Evolutionary conservation across 2,113 vertebrate genomes (phyloP).

Genomic region (Perognathus longimembris): DNA sequence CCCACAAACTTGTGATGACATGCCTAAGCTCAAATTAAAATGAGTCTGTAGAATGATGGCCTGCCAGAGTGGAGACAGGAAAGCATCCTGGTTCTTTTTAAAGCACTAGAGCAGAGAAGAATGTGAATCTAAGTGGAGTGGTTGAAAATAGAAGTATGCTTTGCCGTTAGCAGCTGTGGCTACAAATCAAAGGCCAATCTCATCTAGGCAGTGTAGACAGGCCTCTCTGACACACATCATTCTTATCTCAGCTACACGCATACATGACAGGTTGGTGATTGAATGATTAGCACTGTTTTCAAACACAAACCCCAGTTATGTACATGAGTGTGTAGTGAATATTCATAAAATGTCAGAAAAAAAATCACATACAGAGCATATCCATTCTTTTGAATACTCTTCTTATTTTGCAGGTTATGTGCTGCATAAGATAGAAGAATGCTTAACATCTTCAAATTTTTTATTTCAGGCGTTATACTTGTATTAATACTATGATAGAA

Average conservation of each 20-base stretch:
- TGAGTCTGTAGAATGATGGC: constrained; percentile 48
- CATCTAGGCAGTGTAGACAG: constrained; percentile 57
- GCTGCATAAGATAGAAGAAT: not conserved
- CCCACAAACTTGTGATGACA: constrained; percentile 71
- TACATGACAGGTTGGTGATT: constrained; percentile 34
- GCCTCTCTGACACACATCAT: constrained; percentile 17
- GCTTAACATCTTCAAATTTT: not conserved
- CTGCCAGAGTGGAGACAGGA: constrained; percentile 68
- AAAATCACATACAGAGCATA: not conserved
- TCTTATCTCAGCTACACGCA: constrained; percentile 10
- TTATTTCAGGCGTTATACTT: not conserved
- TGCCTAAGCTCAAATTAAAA: constrained; percentile 75
- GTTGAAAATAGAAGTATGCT: constrained; percentile 75
- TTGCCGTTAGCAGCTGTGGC: constrained; percentile 74
- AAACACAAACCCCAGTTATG: constrained; percentile 56
- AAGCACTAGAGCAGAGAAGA: constrained; percentile 71
- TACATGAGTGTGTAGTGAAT: not conserved
- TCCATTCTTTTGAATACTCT: not conserved
- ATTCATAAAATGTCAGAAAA: constrained; percentile 4
- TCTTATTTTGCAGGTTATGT: not conserved
- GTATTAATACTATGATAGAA: not conserved
- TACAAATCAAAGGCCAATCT: constrained; percentile 71
- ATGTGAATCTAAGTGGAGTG: constrained; percentile 72
- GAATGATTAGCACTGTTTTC: constrained; percentile 66
- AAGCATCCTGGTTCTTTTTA: constrained; percentile 73